A percentile compares a stretch with the other conserved stretches of the same genome.
phyloP scores from a whole-genome alignment of 2,888 invertebrate genomes.

The Dryocosmus kuriphilus region DNA sequence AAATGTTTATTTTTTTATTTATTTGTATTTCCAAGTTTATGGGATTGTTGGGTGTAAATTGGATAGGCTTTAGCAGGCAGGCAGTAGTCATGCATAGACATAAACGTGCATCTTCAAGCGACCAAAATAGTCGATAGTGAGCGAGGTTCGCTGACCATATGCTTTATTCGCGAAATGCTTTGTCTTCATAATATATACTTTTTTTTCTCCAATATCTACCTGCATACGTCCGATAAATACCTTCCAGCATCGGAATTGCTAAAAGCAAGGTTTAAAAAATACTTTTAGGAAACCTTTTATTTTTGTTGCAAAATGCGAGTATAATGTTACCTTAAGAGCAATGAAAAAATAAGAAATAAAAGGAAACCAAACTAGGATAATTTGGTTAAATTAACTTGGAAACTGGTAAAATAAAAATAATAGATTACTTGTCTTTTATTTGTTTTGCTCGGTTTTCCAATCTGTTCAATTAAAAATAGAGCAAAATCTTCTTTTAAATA shows the following conservation, averaged over 20 bases:
- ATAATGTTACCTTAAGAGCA: no score
- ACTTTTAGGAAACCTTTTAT: background rate
- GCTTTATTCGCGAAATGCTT: conserved; percentile 26
- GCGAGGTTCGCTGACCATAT: conserved; percentile 33
- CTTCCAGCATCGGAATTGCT: background rate
- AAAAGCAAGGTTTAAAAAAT: background rate
- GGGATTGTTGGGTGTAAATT: conserved; percentile 19
- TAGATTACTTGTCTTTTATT: no score
- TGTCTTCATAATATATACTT: conserved; percentile 32
- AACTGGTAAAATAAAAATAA: no score
- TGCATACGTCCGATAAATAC: background rate
- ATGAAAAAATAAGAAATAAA: no score
- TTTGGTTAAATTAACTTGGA: no score
- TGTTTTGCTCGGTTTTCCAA: no score
- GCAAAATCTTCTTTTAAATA: no score
- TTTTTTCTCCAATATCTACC: conserved; percentile 18
- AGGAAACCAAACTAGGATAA: no score
- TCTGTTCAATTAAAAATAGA: no score
- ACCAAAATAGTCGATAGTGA: conserved; percentile 36
- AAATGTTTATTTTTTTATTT: background rate
- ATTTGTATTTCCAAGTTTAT: background rate
- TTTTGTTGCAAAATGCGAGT: background rate
- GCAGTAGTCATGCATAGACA: conserved; percentile 1
- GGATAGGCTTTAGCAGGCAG: conserved; percentile 28
- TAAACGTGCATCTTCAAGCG: conserved; percentile 5